Base-by-base conservation (phyloP, 1,140 invertebrate species). In the Tetragonula clypearis region DNA sequence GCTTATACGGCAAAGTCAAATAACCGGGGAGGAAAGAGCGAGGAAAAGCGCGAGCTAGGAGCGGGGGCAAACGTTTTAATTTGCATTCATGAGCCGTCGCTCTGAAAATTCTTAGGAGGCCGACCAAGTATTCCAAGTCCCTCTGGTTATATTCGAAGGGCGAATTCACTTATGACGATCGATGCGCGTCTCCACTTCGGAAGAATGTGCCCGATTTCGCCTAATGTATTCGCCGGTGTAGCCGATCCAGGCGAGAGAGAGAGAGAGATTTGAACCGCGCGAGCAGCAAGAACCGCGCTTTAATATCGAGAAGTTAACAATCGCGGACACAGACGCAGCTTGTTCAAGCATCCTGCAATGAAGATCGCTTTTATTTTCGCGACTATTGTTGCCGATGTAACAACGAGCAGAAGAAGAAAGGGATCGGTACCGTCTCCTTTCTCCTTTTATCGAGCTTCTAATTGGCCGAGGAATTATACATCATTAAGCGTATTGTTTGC, bases 41-140 rank as follows among this genome's bases (percentile, higher is more conserved):
- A 75, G 77, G 79, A 72, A 86, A 84, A 71, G 49, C 71, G 68
- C 73, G 71, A 79, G 35, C 35, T 74, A 82, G 75, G 79, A 84
- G 77, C 62, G 79, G 79, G 79, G 88, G 89, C 87, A 88, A 93
- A 90, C 89, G 91, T 93, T 93, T 93, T 93, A 92, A 93, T 93
- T 93, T 93, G 91, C 93, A 93, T 93, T 93, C 93, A 93, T 93
- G 93, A 93, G 93, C 88, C 92, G 87, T 90, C 91, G 6, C 86
- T 87, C 88, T 88, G 81, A 91, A 92, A 92, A 93, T 93, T 93
- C 92, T 92, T 89, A 80, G 87, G 23, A 65, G 90, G 86, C 78
- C 89, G 77, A 73, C 84, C 82, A 66, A 90, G 84, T 88, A 90
- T 90, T 90, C 89, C 83, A 58, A 88, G 77, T 90, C 84, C 84